Base-by-base conservation (phyloP, 1,140 invertebrate species). In the Drosophila aff. region DNA sequence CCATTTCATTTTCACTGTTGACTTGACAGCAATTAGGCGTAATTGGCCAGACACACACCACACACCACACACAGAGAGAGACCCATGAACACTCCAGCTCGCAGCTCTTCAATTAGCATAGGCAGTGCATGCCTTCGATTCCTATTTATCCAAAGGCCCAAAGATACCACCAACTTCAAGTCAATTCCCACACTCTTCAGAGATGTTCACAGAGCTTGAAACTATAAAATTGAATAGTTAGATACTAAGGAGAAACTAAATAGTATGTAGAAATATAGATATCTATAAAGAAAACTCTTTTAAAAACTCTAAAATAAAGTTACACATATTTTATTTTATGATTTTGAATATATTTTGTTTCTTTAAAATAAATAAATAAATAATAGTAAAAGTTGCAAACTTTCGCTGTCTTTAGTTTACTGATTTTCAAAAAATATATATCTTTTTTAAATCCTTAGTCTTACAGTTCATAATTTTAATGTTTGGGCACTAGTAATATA, bases 1-100 rank as follows among this genome's bases (percentile, higher is more conserved):
- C 47, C 66, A 55, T 61, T 68, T 67, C 10, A 43, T 79, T 64
- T 79, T 79, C 60, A 72, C 64, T 68, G 62, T 64, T 81, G 68
- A 49, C 78, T 82, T 85, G 78, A 64, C 64, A 81, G 78, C 82
- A 78, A 79, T 79, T 79, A 79, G 74, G 66, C 75, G 53, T 82
- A 85, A 86, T 82, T 81, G 82, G 74, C 73, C 53, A 78, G 18
- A 59, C 61, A 76, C 59, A 78, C 63, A 62, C 18, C 46, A 38
- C 75, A 68, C 46, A 46, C 58, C 58, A 47, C 64, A 36, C 55
- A 57, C 40, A 55, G 23, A 41, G 38, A 62, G 36, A n/a, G 21
- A 21, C 46, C 9, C n/a, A 11, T 18, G 41, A 43, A 44, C 43
- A 38, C 18, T 21, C 3, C 38, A 36, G 7, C 23, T 61, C 38